These are phyloP conservation scores for Ursus arctos DNA, from an alignment of 2,113 vertebrate species.

Conservation along the genomic window DNA sequence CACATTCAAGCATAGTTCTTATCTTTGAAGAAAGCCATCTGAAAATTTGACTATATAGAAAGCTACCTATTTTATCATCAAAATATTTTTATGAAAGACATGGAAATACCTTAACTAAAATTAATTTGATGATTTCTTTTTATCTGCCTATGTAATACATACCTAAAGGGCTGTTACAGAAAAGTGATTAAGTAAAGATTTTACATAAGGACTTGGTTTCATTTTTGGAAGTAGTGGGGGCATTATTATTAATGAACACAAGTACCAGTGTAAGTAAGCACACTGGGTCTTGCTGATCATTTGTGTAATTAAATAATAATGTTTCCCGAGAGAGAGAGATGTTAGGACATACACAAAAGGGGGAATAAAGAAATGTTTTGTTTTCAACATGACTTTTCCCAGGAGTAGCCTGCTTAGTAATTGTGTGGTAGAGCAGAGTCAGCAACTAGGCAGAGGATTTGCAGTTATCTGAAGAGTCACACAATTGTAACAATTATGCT, in stretches of 20 bases:
- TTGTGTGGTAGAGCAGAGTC: neutral
- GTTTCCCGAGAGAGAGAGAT: neutral
- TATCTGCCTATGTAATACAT: neutral
- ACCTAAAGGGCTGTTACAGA: neutral
- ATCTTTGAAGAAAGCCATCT: neutral
- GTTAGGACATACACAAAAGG: neutral
- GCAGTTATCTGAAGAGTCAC: neutral
- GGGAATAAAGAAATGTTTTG: neutral
- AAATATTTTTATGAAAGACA: neutral
- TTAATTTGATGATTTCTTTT: slow-evolving; percentile 25
- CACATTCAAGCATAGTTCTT: neutral
- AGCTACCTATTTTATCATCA: neutral
- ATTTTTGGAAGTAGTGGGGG: neutral
- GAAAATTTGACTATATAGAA: neutral
- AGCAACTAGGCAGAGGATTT: neutral
- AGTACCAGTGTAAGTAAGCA: neutral
- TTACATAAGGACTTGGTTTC: neutral
- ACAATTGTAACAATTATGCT: neutral
- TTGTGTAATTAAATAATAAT: neutral
- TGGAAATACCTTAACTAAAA: neutral
- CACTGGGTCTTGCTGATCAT: neutral
- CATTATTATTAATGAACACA: neutral
- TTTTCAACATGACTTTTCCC: neutral
- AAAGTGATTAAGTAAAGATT: neutral
- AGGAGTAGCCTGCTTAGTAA: neutral